phyloP scores from a whole-genome alignment of 1,140 invertebrate genomes.

The Protaetia brevitarsis region DNA sequence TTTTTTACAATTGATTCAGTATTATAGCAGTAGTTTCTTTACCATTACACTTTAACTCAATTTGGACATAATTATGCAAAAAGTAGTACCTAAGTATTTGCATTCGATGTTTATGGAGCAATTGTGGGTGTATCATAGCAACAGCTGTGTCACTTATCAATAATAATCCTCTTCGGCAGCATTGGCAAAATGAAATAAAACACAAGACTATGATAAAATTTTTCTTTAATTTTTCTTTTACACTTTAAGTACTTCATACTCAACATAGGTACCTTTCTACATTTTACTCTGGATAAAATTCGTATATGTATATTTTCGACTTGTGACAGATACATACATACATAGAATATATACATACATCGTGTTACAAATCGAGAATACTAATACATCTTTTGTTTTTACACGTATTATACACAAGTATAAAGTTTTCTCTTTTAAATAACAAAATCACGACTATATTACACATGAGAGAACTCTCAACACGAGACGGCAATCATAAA shows the following conservation, averaged over 20 bases:
- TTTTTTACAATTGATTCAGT: too few species aligned
- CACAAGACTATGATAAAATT: conserved; percentile 26
- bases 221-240: conserved; percentile 30
- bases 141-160: too few species aligned
- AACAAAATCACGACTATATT: conserved; percentile 20
- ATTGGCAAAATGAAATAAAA: background rate
- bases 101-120: too few species aligned
- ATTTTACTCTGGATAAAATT: conserved; percentile 7
- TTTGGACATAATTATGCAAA: too few species aligned
- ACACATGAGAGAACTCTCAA: background rate
- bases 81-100: too few species aligned
- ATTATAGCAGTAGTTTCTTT: too few species aligned
- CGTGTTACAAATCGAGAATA: conserved; percentile 10
- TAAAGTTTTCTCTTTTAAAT: conserved; percentile 3
- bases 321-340: background rate
- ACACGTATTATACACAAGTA: conserved; percentile 11
- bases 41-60: too few species aligned
- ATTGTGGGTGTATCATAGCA: too few species aligned
- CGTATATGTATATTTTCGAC: conserved; percentile 17
- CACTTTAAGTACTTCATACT: conserved; percentile 37
- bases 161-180: too few species aligned
- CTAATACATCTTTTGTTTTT: too few species aligned
- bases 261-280: conserved; percentile 29
- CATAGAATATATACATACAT: conserved; percentile 6
- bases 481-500: background rate